Base-by-base conservation (phyloP, 2,797 vertebrate genomes). In the Ptychadena robeensis region DNA sequence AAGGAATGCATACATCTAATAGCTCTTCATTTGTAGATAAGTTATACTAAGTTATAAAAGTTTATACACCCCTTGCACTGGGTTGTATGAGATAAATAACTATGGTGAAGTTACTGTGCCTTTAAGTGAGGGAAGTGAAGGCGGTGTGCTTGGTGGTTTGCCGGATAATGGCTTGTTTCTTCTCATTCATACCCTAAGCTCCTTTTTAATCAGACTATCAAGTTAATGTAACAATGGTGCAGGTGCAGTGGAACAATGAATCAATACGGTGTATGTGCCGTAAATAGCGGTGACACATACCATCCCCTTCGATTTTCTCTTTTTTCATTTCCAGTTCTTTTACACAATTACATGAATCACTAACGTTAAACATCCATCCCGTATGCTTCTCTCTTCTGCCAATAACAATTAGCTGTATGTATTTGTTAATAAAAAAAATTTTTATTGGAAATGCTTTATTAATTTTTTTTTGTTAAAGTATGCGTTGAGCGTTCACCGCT, bases 231-330 rank as follows among this genome's bases (percentile, higher is more conserved):
- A 82, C 81, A 82, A 76, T 77, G 53, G 65, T 34, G 53, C 66
- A 77, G 73, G 81, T 82, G 81, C 73, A 35, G 53, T 48, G 31
- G 28, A 71, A 82, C 67, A 82, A 78, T 82, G 67, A 71, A 64
- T 82, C 66, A 44, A 40, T 64, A 69, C 22, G 30, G 12, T 27
- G 38, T 18, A 32, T 22, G 12, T 12, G 81, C 67, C n/a, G 66
- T 10, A 71, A 38, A 82, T 77, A 61, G n/a, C 35, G 44, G 67
- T 78, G 67, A 78, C 73, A 78, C 66, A 37, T 53, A 71, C 48
- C 34, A 72, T 32, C 61, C n/a, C 32, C 38, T 72, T 34, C 27
- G n/a, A 25, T 25, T 31, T 28, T 27, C 75, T 66, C 18, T 61
- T 37, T 9, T 57, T 64, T 9, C 30, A 22, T 65, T 67, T 69